Evolutionary conservation across 2,888 invertebrate genomes (phyloP).

Genomic region (Colostygia pectinataria): DNA sequence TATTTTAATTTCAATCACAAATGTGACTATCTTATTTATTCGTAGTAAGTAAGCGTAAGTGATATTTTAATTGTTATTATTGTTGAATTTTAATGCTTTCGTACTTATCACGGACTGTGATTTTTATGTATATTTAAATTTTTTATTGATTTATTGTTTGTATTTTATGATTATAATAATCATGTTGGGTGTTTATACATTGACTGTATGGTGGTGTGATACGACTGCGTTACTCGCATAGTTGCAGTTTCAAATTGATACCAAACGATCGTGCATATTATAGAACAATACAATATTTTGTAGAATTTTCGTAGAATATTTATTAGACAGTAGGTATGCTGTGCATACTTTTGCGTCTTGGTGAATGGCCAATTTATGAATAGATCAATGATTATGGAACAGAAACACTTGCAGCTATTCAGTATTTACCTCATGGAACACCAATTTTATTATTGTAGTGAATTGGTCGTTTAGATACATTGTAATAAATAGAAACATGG

Average conservation of each 20-base stretch:
- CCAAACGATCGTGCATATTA: conserved; percentile 34
- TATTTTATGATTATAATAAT: conserved; percentile 9
- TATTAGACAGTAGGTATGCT: conserved; percentile 48
- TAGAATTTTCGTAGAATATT: conserved; percentile 34
- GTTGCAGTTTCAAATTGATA: conserved; percentile 38
- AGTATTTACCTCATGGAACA: conserved; percentile 48
- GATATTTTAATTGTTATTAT: conserved; percentile 48
- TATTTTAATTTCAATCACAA: conserved; percentile 14
- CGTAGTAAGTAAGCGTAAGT: conserved; percentile 35
- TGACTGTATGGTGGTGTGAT: conserved; percentile 65
- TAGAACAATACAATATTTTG: conserved; percentile 37
- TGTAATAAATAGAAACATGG: conserved; percentile 11
- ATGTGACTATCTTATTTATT: conserved; percentile 34
- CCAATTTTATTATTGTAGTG: conserved; percentile 32
- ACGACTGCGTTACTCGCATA: conserved; percentile 51
- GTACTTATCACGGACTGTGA: conserved; percentile 29
- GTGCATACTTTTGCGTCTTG: conserved; percentile 50
- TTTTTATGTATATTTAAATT: conserved; percentile 39
- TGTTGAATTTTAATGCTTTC: conserved; percentile 43
- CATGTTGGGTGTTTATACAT: conserved; percentile 23
- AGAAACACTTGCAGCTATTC: conserved; percentile 42
- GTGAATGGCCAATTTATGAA: conserved; percentile 39
- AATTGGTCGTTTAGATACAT: conserved; percentile 35
- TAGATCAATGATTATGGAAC: conserved; percentile 32
- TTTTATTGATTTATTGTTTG: conserved; percentile 12